Percentiles rank a stretch among this genome's conserved stretches.
These are phyloP conservation scores for Epinephelus coioides DNA, from an alignment of 2,797 vertebrate species.

Conservation along the genomic window DNA sequence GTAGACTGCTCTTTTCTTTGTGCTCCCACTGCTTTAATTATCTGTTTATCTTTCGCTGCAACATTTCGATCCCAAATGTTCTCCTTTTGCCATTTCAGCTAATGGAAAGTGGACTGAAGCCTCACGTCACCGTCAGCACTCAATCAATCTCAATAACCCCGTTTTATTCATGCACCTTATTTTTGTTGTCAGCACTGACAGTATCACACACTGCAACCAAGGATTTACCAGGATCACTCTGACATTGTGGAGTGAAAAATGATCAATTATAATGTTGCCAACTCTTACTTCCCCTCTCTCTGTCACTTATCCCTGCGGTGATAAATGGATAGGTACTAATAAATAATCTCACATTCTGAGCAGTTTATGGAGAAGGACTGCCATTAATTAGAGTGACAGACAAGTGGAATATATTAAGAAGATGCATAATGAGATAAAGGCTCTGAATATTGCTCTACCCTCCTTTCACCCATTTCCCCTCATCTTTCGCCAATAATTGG, in stretches of 20 bases:
- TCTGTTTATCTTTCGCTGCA: conserved; percentile 33
- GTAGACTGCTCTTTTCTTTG: conserved; percentile 9
- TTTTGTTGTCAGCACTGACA: conserved; percentile 71
- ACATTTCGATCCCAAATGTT: conserved; percentile 35
- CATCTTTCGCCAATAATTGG: conserved; percentile 50
- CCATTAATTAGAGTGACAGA: conserved; percentile 76
- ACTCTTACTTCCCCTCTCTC: conserved; percentile 61
- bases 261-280: conserved; percentile 81
- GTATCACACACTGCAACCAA: conserved; percentile 58
- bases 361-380: conserved; percentile 54
- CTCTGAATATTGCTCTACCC: conserved; percentile 17
- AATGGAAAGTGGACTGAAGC: conserved; percentile 45
- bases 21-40: conserved; percentile 24
- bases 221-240: conserved; percentile 70
- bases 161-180: conserved; percentile 66
- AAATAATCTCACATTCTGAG: conserved; percentile 72
- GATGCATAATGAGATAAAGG: conserved; percentile 59
- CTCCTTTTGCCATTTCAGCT: conserved; percentile 48
- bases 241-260: conserved; percentile 77
- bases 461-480: conserved; percentile 40
- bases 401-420: conserved; percentile 66
- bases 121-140: conserved; percentile 42
- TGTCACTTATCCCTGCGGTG: conserved; percentile 72
- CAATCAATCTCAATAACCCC: conserved; percentile 69
- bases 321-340: conserved; percentile 70